phyloP scores from a whole-genome alignment of 2,113 vertebrate genomes.

The Rhombomys opimus region DNA sequence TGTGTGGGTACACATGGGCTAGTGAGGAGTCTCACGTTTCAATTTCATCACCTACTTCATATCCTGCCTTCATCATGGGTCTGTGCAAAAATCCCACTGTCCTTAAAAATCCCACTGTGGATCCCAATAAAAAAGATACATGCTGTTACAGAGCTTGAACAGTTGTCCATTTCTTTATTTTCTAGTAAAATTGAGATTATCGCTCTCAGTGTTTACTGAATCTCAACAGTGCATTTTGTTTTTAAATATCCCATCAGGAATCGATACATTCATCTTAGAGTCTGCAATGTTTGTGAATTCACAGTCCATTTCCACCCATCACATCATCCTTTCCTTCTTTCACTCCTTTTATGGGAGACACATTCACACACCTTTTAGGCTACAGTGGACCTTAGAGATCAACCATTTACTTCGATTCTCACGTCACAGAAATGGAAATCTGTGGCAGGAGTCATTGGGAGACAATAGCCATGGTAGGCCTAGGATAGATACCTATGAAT shows the following conservation, averaged over 20 bases:
- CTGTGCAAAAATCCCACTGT: background rate
- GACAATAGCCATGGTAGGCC: background rate
- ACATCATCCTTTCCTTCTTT: background rate
- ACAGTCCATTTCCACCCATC: background rate
- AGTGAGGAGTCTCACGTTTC: conserved; percentile 24
- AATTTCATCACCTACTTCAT: conserved; percentile 8
- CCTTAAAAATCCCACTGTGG: background rate
- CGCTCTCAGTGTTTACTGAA: conserved; percentile 15
- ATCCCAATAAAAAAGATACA: background rate
- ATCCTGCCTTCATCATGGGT: background rate
- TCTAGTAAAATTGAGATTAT: conserved; percentile 29
- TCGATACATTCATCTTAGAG: background rate
- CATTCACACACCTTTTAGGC: background rate
- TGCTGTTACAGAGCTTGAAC: background rate
- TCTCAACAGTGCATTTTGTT: background rate
- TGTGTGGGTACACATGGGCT: background rate
- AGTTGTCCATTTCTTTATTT: conserved; percentile 1
- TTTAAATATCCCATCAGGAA: background rate
- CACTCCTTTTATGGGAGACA: background rate
- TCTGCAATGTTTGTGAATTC: conserved; percentile 11
- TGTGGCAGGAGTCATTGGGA: background rate
- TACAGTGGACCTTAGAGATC: background rate
- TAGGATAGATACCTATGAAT: background rate
- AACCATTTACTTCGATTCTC: background rate
- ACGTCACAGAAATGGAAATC: conserved; percentile 30